phyloP scores from a whole-genome alignment of 2,797 vertebrate genomes.

The Cercopithecus hamlyni region DNA sequence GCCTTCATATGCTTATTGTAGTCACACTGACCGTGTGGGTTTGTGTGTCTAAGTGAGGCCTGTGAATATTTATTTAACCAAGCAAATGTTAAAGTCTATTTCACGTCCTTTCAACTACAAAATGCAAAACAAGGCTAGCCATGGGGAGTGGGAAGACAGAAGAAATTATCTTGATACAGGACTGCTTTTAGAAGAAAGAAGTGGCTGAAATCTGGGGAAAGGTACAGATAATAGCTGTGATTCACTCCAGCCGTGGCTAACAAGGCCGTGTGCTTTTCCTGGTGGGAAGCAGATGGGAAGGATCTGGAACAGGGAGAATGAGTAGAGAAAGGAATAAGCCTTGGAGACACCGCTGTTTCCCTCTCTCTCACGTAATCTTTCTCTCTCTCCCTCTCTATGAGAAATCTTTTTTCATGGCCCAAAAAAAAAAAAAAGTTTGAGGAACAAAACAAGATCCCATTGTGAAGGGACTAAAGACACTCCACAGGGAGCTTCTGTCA shows the following conservation, averaged over 20 bases:
- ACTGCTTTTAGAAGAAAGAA: slow-evolving; percentile 6
- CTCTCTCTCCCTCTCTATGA: not conserved
- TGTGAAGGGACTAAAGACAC: not conserved
- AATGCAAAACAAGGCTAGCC: slow-evolving; percentile 31
- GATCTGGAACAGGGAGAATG: not conserved
- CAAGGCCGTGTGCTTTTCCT: not conserved
- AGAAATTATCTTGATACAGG: not conserved
- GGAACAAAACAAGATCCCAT: not conserved
- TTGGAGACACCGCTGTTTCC: too few species aligned
- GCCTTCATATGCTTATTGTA: not conserved
- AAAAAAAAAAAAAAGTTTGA: not conserved
- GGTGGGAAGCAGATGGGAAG: not conserved
- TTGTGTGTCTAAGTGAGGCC: slow-evolving; percentile 7
- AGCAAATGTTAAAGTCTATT: not conserved
- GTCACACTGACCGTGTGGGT: not conserved
- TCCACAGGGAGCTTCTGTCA: not conserved
- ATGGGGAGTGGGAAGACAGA: not conserved
- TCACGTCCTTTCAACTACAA: slow-evolving; percentile 1
- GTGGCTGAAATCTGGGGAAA: not conserved
- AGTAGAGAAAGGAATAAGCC: not conserved
- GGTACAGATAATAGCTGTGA: not conserved
- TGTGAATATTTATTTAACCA: not conserved
- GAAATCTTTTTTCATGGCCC: not conserved
- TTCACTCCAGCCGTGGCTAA: not conserved
- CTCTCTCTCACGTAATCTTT: not conserved